Evolutionary conservation across 2,797 vertebrate species (phyloP).

Genomic region (Spinus olivaceus): DNA sequence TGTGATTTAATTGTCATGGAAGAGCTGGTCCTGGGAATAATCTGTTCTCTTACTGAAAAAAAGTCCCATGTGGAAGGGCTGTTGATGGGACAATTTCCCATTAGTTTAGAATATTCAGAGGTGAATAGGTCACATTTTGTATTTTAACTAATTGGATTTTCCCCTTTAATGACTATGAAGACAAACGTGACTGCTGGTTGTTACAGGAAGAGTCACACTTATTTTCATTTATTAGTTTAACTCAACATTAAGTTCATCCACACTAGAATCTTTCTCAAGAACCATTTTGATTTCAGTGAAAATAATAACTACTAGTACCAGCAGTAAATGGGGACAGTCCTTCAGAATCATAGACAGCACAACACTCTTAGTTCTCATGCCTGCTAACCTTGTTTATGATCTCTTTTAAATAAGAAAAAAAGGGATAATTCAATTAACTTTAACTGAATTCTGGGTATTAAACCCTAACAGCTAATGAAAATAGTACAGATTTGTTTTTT

Average conservation of each 20-base stretch:
- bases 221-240: constrained; percentile 11
- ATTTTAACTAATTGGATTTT: constrained; percentile 11
- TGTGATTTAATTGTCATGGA: neutral
- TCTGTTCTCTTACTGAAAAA: neutral
- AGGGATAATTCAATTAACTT: constrained; percentile 41
- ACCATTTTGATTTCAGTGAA: constrained; percentile 5
- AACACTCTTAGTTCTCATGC: constrained; percentile 20
- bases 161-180: neutral
- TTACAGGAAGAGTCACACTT: neutral
- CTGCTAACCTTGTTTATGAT: constrained; percentile 22
- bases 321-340: constrained; percentile 1
- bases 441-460: constrained; percentile 44
- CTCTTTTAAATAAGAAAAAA: constrained; percentile 46
- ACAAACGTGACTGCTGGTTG: neutral
- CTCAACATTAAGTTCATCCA: neutral
- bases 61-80: neutral
- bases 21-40: neutral
- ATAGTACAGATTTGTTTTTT: constrained; percentile 36
- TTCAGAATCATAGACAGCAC: constrained; percentile 26
- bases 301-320: neutral
- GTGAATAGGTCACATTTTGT: neutral
- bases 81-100: neutral
- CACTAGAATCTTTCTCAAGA: neutral
- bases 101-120: neutral
- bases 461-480: constrained; percentile 37